phyloP scores from a whole-genome alignment of 2,797 vertebrate species.

The Diceros bicornis region DNA sequence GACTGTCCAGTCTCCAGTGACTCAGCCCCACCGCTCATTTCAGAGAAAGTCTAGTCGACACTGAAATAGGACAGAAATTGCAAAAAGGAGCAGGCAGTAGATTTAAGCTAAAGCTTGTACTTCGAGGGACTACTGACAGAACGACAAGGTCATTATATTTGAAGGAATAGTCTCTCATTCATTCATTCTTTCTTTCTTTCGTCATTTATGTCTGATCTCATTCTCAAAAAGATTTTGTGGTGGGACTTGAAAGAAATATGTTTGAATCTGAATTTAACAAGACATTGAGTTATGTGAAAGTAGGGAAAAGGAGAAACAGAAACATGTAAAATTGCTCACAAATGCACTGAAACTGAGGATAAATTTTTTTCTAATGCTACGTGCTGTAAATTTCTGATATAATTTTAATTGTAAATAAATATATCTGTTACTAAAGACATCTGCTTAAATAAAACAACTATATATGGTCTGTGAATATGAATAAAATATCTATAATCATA shows the following conservation, averaged over 20 bases:
- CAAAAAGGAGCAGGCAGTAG: not conserved
- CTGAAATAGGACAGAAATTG: not conserved
- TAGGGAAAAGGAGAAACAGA: not conserved
- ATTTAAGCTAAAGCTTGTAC: not conserved
- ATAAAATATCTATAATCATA: not conserved
- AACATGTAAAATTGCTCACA: not conserved
- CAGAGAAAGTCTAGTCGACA: not conserved
- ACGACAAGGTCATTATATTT: not conserved
- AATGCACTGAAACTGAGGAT: not conserved
- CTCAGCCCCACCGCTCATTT: not conserved
- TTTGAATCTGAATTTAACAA: conserved; percentile 46
- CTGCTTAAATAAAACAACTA: not conserved
- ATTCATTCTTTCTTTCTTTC: not conserved
- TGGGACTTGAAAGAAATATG: not conserved
- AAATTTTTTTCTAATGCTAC: not conserved
- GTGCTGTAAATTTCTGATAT: not conserved
- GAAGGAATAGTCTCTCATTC: not conserved
- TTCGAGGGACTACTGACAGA: not conserved
- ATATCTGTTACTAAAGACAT: not conserved
- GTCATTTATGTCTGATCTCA: not conserved
- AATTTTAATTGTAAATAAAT: conserved; percentile 22
- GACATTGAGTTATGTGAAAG: not conserved
- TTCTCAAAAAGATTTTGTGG: not conserved
- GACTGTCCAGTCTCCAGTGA: not conserved
- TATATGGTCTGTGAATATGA: not conserved